phyloP scores from a whole-genome alignment of 2,888 invertebrate genomes.

The Diplolepis rosae region DNA sequence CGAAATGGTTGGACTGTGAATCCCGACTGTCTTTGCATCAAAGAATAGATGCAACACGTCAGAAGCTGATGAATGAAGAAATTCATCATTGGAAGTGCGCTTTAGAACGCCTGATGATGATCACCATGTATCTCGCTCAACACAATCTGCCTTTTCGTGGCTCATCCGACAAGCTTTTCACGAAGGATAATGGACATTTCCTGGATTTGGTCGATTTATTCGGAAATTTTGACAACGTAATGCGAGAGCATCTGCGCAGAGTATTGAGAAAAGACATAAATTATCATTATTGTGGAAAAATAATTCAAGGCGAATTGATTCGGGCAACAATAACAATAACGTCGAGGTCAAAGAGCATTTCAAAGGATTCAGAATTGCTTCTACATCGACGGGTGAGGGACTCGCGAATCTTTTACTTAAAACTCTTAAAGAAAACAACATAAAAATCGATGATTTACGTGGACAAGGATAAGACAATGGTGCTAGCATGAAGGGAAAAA shows the following conservation, averaged over 20 bases:
- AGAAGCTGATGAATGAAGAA: conserved; percentile 40
- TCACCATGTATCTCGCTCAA: conserved; percentile 38
- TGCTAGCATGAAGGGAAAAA: conserved; percentile 41
- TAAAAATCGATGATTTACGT: conserved; percentile 33
- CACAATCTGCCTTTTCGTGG: conserved; percentile 47
- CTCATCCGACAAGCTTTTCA: conserved; percentile 36
- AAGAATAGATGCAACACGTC: conserved; percentile 33
- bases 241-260: conserved; percentile 27
- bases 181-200: conserved; percentile 47
- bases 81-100: conserved; percentile 38
- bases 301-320: conserved; percentile 37
- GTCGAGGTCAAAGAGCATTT: conserved; percentile 40
- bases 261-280: conserved; percentile 3
- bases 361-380: conserved; percentile 31
- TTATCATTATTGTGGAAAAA: conserved; percentile 38
- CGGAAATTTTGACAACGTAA: conserved; percentile 37
- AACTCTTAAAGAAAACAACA: conserved; percentile 15
- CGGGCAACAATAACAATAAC: conserved; percentile 34
- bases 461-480: conserved; percentile 47
- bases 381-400: conserved; percentile 33
- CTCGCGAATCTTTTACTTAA: conserved; percentile 34
- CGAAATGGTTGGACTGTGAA: conserved; percentile 29
- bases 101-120: conserved; percentile 43
- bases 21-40: conserved; percentile 4
- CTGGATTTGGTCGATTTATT: conserved; percentile 41